Percentiles rank a stretch among this genome's conserved stretches.
phyloP scores from a whole-genome alignment of 2,113 vertebrate species.

The Rhinoptilus africanus region DNA sequence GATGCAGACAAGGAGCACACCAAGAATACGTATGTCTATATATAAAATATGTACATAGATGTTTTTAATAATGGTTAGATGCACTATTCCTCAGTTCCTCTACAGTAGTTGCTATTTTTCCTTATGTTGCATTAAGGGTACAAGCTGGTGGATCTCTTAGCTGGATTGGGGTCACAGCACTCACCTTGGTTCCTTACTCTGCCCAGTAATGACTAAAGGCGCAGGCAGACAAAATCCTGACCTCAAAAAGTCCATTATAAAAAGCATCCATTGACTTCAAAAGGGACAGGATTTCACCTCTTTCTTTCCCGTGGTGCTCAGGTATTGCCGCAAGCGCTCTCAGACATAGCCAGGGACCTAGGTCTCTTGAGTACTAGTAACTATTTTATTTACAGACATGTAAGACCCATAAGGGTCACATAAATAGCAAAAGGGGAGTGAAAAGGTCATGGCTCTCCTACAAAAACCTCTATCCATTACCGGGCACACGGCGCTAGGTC shows the following conservation, averaged over 20 bases:
- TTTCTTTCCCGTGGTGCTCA: background rate
- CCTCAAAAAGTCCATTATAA: background rate
- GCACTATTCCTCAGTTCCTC: background rate
- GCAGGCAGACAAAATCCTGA: background rate
- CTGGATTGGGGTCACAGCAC: background rate
- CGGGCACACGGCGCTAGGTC: fast-evolving
- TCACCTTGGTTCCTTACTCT: background rate
- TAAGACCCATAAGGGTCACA: background rate
- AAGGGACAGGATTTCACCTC: background rate
- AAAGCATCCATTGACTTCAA: background rate
- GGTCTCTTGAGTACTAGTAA: background rate
- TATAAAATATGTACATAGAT: background rate
- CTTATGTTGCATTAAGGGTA: background rate
- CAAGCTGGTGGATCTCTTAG: background rate
- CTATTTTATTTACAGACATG: background rate
- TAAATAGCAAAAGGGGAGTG: background rate
- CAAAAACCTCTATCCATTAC: background rate
- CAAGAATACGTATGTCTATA: background rate
- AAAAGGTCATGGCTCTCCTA: background rate
- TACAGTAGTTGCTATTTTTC: background rate
- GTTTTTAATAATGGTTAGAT: background rate
- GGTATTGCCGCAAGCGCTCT: background rate
- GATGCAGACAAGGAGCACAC: background rate
- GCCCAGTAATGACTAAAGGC: background rate
- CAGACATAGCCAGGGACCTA: background rate